Evolutionary conservation across 2,888 invertebrate species (phyloP), one percentile per base, ranked within the genome.

Genomic region (Ennomos erosarius): DNA sequence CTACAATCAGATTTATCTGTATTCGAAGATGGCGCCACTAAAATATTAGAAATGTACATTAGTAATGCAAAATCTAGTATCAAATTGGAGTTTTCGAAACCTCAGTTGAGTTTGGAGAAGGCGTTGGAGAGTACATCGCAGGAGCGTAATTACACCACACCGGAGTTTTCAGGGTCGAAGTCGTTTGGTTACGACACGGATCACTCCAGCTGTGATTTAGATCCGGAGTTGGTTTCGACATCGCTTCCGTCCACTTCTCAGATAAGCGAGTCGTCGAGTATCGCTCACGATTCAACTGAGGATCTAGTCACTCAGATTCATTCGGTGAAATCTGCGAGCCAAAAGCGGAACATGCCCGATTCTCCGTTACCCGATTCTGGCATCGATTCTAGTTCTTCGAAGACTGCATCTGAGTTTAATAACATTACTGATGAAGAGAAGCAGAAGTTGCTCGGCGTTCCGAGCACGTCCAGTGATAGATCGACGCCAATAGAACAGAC

Each of bases 401-500:
- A 90, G 76, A 81, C 82, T 9, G 26, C 37, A 0, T 75, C 88
- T 0, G 94, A 93, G 73, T 87, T 94, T 58, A 90, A 95, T 51
- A 98, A 98, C 84, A 96, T 98, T 13, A 98, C 98, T 0, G 98
- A 98, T 77, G 98, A 99, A 82, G 98, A 99, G 79, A 99, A 99
- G 77, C 96, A 97, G 74, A 94, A 95, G 60, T 61, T 92, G n/a
- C 76, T 89, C 8, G 76, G 80, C 37, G 82, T 75, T 0, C 70
- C 85, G 0, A 74, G 68, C 49, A 70, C 78, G 10, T 55, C 55
- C n/a, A 68, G 72, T 11, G 84, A 84, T 51, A 78, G 75, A 35
- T 65, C 73, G 8, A 69, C 79, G n/a, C 73, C 75, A 0, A 68
- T 87, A 54, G 90, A 91, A 55, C 81, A 71, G 67, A 76, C 86